Evolutionary conservation across 2,888 invertebrate genomes (phyloP).

Genomic region (Ectobius pallidus): DNA sequence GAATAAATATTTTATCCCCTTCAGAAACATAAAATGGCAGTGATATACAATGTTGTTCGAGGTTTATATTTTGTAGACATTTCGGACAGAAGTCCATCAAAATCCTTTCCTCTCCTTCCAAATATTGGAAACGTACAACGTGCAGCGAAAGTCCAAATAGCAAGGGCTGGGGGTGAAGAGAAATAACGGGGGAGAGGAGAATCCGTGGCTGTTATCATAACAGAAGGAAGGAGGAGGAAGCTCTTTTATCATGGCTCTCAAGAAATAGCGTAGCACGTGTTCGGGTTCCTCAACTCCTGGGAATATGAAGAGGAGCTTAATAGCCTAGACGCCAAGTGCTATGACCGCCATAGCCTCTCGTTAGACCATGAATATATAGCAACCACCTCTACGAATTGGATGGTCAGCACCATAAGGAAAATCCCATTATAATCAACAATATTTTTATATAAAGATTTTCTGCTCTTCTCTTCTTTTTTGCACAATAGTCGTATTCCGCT

Average conservation of each 20-base stretch:
- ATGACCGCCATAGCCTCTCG: no score
- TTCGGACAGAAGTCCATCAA: constrained; percentile 35
- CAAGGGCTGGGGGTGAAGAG: not conserved
- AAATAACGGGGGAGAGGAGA: not conserved
- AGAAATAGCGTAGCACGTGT: constrained; percentile 12
- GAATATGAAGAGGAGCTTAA: not conserved
- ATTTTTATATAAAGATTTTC: no score
- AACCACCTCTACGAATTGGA: no score
- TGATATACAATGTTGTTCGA: not conserved
- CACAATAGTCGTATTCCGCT: no score
- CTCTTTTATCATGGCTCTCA: constrained; percentile 13
- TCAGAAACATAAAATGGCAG: no score
- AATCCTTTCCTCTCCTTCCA: constrained; percentile 19
- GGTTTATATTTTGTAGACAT: constrained; percentile 9
- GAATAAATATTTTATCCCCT: not conserved
- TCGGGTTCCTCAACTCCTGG: not conserved
- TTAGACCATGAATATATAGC: no score
- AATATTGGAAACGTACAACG: constrained; percentile 34
- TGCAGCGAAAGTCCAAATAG: constrained; percentile 16
- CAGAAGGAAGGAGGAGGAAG: not conserved
- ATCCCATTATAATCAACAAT: no score
- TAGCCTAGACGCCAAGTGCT: no score
- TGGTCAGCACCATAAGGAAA: no score
- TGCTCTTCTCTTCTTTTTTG: no score
- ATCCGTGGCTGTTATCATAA: not conserved